Base-by-base conservation (phyloP, 2,113 vertebrate species). In the Natator depressus region DNA sequence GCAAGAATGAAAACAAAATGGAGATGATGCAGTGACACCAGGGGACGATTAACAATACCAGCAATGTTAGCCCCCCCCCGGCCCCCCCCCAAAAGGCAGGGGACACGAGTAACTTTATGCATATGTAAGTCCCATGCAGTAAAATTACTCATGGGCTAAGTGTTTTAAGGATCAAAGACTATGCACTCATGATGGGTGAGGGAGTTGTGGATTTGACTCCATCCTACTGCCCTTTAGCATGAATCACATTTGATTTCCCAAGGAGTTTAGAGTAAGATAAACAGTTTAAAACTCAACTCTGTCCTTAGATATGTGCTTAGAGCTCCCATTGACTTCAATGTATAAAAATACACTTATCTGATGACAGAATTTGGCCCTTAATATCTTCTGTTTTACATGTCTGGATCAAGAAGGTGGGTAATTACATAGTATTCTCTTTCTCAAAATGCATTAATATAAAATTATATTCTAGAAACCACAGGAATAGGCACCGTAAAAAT, bases 121-220 rank as follows among this genome's bases (percentile, higher is more conserved):
- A 80, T 11, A 35, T 1, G 17, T 92, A 91, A 93, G 93, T 80
- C 38, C 89, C 42, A 85, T 0, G 0, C 55, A 84, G 82, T 72
- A 84, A 19, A 76, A 80, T 72, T 47, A 89, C 24, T 2, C 0
- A 54, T 2, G 9, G 59, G 46, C 47, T 51, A 91, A 46, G 53
- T n/a, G 29, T 82, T 92, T 76, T 62, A 86, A 92, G 29, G 38
- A 93, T 82, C 49, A 92, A 88, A 91, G 47, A 50, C 89, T 93
- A 25, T 85, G 72, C 87, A 49, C 72, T 88, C 75, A 46, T 95
- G 46, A 55, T 93, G 84, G 89, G 20, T 49, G 47, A 35, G 16
- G 62, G 35, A n/a, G 10, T 25, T 2, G 1, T 72, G n/a, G 46
- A 84, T 80, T 76, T 69, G 31, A 90, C 11, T 38, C 6, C 27